These are phyloP conservation scores for Blomia tropicalis DNA, from an alignment of 2,888 invertebrate genomes.

Conservation along the genomic window DNA sequence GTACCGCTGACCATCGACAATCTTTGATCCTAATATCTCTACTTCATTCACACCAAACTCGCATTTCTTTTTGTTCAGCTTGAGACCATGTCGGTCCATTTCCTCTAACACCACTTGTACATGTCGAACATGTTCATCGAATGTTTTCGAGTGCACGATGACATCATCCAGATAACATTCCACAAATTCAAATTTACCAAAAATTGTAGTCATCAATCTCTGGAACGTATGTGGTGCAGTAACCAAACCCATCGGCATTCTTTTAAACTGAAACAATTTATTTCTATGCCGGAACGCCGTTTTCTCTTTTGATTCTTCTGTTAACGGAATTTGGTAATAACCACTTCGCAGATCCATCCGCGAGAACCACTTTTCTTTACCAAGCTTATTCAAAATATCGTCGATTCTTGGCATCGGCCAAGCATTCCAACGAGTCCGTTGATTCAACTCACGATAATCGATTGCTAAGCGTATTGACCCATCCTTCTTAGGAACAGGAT, in stretches of 20 bases:
- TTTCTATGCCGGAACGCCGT: slow-evolving; percentile 30
- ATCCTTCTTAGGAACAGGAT: background rate
- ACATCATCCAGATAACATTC: background rate
- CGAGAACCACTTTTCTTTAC: slow-evolving; percentile 25
- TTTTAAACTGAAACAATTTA: slow-evolving; percentile 28
- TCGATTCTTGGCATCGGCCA: background rate
- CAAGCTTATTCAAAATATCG: background rate
- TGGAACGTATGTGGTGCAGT: slow-evolving; percentile 31
- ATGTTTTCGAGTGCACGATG: background rate
- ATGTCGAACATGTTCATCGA: background rate
- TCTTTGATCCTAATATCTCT: background rate
- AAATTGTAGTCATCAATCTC: slow-evolving; percentile 29
- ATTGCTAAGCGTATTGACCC: background rate
- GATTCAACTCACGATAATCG: background rate
- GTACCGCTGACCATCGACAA: background rate
- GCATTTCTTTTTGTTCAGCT: background rate
- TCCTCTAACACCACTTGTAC: background rate
- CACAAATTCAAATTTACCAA: background rate
- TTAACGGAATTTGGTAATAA: slow-evolving; percentile 31
- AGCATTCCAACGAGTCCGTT: background rate
- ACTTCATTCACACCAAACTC: background rate
- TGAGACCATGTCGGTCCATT: background rate
- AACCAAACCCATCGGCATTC: slow-evolving; percentile 29
- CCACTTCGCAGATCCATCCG: slow-evolving; percentile 28
- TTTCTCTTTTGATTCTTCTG: slow-evolving; percentile 28